A percentile compares a stretch with the other conserved stretches of the same genome.
Conservation (phyloP, 1,140 invertebrate genomes). For the Drosophila paulistorum region DNA sequence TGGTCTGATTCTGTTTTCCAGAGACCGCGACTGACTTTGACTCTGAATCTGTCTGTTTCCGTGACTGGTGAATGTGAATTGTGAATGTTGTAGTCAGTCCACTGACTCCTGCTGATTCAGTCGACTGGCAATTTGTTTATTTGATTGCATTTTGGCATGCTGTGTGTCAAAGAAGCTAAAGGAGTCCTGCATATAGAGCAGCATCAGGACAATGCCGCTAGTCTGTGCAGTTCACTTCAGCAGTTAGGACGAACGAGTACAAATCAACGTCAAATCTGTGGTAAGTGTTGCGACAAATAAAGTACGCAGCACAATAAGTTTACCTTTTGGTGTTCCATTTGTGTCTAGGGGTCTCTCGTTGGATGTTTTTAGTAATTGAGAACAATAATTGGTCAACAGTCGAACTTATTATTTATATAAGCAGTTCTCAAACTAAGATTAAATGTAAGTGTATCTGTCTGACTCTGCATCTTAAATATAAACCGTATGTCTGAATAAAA, state of each 20-base stretch:
- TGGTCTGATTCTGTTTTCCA: not conserved
- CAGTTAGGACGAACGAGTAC: not conserved
- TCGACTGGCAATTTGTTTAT: constrained; percentile 29
- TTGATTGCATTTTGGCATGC: constrained; percentile 24
- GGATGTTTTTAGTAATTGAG: too few relatives aligned
- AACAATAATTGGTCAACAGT: too few relatives aligned
- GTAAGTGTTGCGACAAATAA: constrained; percentile 24
- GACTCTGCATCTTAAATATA: too few relatives aligned
- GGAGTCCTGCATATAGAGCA: too few relatives aligned
- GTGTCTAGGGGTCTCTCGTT: too few relatives aligned
- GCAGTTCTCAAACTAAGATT: too few relatives aligned
- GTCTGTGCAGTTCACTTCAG: not conserved
- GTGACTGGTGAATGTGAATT: not conserved
- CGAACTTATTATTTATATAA: too few relatives aligned
- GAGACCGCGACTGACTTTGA: not conserved
- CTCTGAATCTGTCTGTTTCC: not conserved
- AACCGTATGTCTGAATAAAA: too few relatives aligned
- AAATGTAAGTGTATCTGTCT: too few relatives aligned
- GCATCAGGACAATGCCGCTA: not conserved
- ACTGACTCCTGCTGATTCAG: constrained; percentile 17
- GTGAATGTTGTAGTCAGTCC: not conserved
- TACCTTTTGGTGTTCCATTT: not conserved
- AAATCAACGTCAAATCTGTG: constrained; percentile 26
- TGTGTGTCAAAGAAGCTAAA: not conserved
- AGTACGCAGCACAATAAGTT: not conserved